Conservation (phyloP, 2,888 invertebrate genomes). For the Choristoneura rosaceana region DNA sequence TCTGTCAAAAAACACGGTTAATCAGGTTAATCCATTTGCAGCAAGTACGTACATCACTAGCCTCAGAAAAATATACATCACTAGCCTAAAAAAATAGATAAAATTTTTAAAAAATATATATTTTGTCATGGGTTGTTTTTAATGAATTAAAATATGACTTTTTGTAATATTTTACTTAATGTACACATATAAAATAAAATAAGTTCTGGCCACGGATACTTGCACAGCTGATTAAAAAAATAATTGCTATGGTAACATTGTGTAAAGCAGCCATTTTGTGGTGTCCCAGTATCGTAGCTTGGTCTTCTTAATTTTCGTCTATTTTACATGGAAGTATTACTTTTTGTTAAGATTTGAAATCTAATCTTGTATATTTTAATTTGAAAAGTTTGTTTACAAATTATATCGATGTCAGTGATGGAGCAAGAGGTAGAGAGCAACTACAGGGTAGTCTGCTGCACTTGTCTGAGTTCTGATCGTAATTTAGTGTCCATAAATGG, state of each 20-base stretch:
- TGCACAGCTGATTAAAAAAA: constrained; percentile 13
- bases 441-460: constrained; percentile 67
- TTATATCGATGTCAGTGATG: constrained; percentile 58
- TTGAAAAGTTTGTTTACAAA: constrained; percentile 48
- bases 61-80: no score
- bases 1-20: constrained; percentile 4
- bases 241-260: constrained; percentile 58
- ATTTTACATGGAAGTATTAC: constrained; percentile 85
- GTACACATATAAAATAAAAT: not conserved
- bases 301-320: constrained; percentile 77
- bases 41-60: no score
- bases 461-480: constrained; percentile 74
- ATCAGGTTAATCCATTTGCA: constrained; percentile 1
- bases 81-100: no score
- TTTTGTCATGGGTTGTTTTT: no score
- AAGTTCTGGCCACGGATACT: not conserved
- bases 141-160: no score
- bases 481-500: constrained; percentile 68
- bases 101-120: not conserved
- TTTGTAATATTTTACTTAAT: no score
- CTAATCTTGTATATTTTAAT: constrained; percentile 57
- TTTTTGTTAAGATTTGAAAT: constrained; percentile 81
- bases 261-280: constrained; percentile 84
- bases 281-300: constrained; percentile 75
- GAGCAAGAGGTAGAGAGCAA: constrained; percentile 75